Evolutionary conservation across 2,113 vertebrate genomes (phyloP), one percentile per base, ranked within the genome.

Genomic region (Benitochromis conjunctus): DNA sequence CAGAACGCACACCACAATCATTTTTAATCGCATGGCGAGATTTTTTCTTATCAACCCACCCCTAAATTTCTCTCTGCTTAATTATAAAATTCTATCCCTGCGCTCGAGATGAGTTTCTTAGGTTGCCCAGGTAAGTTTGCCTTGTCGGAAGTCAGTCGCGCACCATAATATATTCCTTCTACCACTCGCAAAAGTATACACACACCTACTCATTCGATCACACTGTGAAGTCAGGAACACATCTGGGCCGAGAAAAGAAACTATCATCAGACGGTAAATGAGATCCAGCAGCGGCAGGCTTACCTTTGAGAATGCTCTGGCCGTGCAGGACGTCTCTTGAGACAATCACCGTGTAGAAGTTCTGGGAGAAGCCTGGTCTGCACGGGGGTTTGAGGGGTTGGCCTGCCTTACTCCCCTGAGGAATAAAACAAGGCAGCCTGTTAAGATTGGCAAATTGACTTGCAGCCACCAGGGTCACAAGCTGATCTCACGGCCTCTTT

Each of bases 321-420:
- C 96, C 95, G 3, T 92, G 96, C 86, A 96, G 94, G 9, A 94
- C 69, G 54, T 96, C 96, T 92, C 94, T 95, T n/a, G 96, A 92
- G 94, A 97, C 92, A 83, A 96, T 95, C 91, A 97, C 93, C 16
- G 95, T 96, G 94, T 96, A 97, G 95, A 96, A 96, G 94, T 93
- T 96, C 92, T 96, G 94, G 92, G 96, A 96, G 95, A 97, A 97
- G 89, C 96, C 96, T 34, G 96, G 94, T 93, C 93, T 92, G 91
- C 96, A 96, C 3, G 90, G 90, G 69, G 94, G 71, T 82, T 90
- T 94, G 46, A 91, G 90, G 71, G 89, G 89, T 92, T 90, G 94
- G 86, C 88, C 94, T 88, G 89, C 91, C 95, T 93, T 95, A 91
- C 88, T 94, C 92, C 94, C 96, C 96, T 97, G 94, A 56, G 92